phyloP scores from a whole-genome alignment of 1,140 invertebrate species.

The Pseudomyrmex concolor region DNA sequence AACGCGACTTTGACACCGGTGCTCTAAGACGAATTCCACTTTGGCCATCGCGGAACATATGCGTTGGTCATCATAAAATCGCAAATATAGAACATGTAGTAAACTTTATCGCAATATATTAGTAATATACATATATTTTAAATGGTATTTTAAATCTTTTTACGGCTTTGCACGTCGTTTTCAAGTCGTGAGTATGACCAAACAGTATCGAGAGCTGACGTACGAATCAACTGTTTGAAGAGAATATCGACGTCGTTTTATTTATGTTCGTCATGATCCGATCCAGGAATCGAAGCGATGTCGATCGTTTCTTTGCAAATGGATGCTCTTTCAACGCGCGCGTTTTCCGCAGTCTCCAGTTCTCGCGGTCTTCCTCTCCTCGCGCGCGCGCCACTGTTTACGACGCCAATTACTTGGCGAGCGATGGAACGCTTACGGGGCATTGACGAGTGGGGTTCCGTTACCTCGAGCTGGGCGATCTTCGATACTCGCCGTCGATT shows the following conservation, averaged over 20 bases:
- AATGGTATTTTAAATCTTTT: not conserved
- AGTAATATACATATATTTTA: slow-evolving; percentile 1
- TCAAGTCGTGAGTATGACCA: not conserved
- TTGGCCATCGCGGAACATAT: not conserved
- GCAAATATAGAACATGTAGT: not conserved
- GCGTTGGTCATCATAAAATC: not conserved
- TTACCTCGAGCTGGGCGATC: slow-evolving; percentile 63
- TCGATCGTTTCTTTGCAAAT: slow-evolving; percentile 53
- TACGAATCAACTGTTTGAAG: not conserved
- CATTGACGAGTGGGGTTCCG: slow-evolving; percentile 70
- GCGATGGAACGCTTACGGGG: slow-evolving; percentile 63
- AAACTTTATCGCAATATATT: not conserved
- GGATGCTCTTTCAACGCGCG: not conserved
- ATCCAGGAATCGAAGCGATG: slow-evolving; percentile 38
- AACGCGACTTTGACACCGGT: slow-evolving; percentile 38
- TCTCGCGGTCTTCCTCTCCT: slow-evolving; percentile 11
- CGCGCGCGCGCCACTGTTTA: slow-evolving; percentile 64
- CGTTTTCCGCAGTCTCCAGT: slow-evolving; percentile 52
- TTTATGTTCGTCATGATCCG: slow-evolving; percentile 32
- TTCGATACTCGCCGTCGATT: slow-evolving; percentile 64
- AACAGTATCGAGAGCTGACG: not conserved
- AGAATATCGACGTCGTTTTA: slow-evolving; percentile 57
- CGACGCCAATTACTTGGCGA: slow-evolving; percentile 68
- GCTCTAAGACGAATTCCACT: not conserved
- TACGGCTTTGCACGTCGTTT: not conserved